Conservation (phyloP, 2,113 vertebrate species). For the Archocentrus centrarchus region DNA sequence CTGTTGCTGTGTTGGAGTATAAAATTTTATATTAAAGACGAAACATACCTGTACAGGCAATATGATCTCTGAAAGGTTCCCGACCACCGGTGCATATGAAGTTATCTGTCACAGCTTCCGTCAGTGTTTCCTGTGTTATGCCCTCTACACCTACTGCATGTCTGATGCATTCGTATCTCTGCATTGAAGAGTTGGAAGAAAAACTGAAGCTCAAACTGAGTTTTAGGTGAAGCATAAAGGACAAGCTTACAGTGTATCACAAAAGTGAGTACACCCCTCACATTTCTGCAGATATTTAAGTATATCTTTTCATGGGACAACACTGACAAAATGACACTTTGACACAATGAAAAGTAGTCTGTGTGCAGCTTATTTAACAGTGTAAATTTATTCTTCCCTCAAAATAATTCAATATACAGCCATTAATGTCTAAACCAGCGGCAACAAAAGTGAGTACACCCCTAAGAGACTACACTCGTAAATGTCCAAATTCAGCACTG, state of each 20-base stretch:
- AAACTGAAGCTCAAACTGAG: neutral
- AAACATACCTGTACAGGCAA: conserved; percentile 74
- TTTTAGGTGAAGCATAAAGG: conserved; percentile 15
- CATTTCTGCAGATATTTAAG: too few species aligned
- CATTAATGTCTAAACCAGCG: too few species aligned
- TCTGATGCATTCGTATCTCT: conserved; percentile 75
- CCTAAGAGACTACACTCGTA: too few species aligned
- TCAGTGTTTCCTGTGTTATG: conserved; percentile 27
- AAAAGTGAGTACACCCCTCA: too few species aligned
- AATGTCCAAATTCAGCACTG: too few species aligned
- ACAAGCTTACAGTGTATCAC: conserved; percentile 16
- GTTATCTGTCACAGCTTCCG: conserved; percentile 70
- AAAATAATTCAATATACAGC: too few species aligned
- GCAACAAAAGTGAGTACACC: too few species aligned
- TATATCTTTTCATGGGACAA: too few species aligned
- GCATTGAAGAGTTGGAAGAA: neutral
- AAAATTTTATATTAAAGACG: neutral
- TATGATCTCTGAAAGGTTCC: conserved; percentile 30
- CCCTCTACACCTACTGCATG: conserved; percentile 43
- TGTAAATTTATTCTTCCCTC: too few species aligned
- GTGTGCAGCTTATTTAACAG: too few species aligned
- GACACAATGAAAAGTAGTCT: too few species aligned
- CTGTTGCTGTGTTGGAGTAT: neutral
- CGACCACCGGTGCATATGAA: conserved; percentile 80
- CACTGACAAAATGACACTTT: too few species aligned